Conservation (phyloP, 2,113 vertebrate species). For the Motacilla alba region DNA sequence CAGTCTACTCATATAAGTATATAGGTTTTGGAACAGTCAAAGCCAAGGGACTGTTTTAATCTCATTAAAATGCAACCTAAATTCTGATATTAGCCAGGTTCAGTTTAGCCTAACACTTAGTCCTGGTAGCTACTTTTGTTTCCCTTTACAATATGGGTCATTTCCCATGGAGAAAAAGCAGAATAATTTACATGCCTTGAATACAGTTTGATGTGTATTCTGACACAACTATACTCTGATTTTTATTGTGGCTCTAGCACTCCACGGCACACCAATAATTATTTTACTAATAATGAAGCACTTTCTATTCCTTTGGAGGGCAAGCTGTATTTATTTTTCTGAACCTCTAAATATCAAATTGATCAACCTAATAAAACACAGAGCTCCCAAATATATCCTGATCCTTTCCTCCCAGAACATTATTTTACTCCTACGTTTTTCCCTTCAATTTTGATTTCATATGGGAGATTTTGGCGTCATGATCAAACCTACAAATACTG, state of each 20-base stretch:
- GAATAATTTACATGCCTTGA: not conserved
- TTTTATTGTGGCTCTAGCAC: not conserved
- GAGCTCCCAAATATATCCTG: not conserved
- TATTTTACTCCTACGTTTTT: not conserved
- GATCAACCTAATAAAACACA: not conserved
- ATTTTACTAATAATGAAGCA: not conserved
- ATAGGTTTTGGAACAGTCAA: not conserved
- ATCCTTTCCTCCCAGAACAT: not conserved
- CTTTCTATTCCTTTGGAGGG: not conserved
- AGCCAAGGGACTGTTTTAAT: not conserved
- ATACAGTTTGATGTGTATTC: not conserved
- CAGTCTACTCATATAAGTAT: not conserved
- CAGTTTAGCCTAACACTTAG: not conserved
- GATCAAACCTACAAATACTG: not conserved
- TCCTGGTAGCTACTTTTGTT: not conserved
- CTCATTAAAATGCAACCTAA: not conserved
- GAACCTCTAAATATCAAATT: not conserved
- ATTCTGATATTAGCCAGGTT: not conserved
- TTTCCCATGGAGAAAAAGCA: not conserved
- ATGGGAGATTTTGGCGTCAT: not conserved
- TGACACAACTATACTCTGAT: not conserved
- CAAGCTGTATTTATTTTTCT: not conserved
- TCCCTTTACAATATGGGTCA: not conserved
- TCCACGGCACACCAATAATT: not conserved
- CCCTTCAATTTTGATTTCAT: not conserved